Evolutionary conservation across 1,140 invertebrate species (phyloP).

Genomic region (Drosophila mauritiana): DNA sequence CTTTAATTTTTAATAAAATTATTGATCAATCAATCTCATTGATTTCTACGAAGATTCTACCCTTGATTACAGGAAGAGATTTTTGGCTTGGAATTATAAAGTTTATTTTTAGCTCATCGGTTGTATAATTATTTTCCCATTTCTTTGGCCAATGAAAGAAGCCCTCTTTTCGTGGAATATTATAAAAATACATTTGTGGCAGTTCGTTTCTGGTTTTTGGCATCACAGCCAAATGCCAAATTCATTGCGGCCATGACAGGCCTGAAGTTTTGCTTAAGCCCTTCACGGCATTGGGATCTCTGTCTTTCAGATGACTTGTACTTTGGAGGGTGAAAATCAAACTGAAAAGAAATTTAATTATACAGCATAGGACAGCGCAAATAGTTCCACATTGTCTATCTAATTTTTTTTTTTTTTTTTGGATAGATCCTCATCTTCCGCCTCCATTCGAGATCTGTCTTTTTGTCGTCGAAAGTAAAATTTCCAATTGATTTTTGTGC

Average conservation of each 20-base stretch:
- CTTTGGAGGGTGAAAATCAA: conserved; percentile 78
- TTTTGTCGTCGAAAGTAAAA: conserved; percentile 78
- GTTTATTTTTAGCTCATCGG: conserved; percentile 17
- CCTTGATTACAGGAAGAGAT: conserved; percentile 18
- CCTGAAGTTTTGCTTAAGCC: conserved; percentile 71
- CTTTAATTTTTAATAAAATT: too few relatives aligned
- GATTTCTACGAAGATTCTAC: not conserved
- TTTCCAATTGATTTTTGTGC: conserved; percentile 78
- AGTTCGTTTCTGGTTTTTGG: conserved; percentile 28
- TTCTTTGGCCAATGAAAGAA: conserved; percentile 24
- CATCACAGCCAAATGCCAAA: conserved; percentile 42
- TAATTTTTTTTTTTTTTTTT: conserved; percentile 1
- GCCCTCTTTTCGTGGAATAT: conserved; percentile 28
- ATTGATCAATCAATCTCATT: not conserved
- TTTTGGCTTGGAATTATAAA: not conserved
- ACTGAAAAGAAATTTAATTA: conserved; percentile 82
- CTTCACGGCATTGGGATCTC: conserved; percentile 59
- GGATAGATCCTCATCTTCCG: conserved; percentile 26
- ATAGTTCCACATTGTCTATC: conserved; percentile 61
- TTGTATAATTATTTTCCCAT: conserved; percentile 41
- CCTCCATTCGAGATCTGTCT: conserved; percentile 50
- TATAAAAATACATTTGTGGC: conserved; percentile 23
- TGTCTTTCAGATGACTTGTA: conserved; percentile 67
- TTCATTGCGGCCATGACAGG: conserved; percentile 65
- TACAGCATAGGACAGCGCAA: conserved; percentile 75